These are phyloP conservation scores for Sebastes steindachneri DNA, from an alignment of 2,797 vertebrate species.

Conservation along the genomic window DNA sequence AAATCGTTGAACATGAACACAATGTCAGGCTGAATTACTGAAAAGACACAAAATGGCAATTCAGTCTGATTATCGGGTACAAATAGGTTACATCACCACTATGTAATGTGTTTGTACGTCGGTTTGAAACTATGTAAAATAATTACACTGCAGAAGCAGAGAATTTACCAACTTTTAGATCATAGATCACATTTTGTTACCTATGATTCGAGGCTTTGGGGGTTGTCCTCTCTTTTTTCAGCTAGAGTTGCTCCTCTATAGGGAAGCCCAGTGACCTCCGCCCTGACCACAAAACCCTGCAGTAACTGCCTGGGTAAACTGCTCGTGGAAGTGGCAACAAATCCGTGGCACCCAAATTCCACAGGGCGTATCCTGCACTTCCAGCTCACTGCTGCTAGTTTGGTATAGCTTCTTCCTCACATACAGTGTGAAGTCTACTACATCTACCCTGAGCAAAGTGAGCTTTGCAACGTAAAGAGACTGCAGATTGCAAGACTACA, in stretches of 20 bases:
- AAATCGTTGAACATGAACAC: not conserved
- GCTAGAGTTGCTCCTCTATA: slow-evolving; percentile 14
- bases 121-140: not conserved
- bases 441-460: slow-evolving; percentile 26
- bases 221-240: slow-evolving; percentile 6
- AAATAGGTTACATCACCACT: not conserved
- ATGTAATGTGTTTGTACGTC: not conserved
- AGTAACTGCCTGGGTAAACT: slow-evolving; percentile 51
- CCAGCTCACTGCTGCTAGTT: slow-evolving; percentile 31
- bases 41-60: not conserved
- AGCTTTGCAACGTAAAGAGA: slow-evolving; percentile 16
- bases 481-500: not conserved
- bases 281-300: slow-evolving; percentile 67
- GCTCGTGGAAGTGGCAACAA: slow-evolving; percentile 61
- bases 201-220: not conserved
- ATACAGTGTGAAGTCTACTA: slow-evolving; percentile 7
- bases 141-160: not conserved
- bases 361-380: slow-evolving; percentile 61
- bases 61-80: not conserved
- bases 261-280: slow-evolving; percentile 53
- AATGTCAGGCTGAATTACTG: not conserved
- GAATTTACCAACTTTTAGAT: not conserved
- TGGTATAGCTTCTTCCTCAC: slow-evolving; percentile 14
- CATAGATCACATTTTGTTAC: not conserved
- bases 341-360: slow-evolving; percentile 63